Evolutionary conservation across 2,888 invertebrate species (phyloP).

Genomic region (Idaea dimidiata): DNA sequence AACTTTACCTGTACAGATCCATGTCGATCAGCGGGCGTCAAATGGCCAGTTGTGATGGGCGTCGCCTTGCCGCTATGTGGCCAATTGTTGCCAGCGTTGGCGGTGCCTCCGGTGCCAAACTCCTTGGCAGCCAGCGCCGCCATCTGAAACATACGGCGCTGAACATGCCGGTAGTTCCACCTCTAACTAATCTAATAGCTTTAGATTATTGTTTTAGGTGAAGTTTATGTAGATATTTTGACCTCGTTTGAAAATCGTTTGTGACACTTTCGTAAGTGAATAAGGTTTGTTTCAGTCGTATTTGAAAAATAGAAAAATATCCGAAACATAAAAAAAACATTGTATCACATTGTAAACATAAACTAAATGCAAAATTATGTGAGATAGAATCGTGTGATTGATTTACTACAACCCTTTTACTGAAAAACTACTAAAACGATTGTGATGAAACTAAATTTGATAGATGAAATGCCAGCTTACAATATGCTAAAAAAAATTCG

Average conservation of each 20-base stretch:
- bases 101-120: constrained; percentile 78
- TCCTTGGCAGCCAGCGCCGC: constrained; percentile 59
- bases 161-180: constrained; percentile 27
- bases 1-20: constrained; percentile 94
- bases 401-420: too few relatives aligned
- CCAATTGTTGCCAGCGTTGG: constrained; percentile 87
- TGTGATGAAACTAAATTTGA: too few relatives aligned
- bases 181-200: constrained; percentile 2
- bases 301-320: too few relatives aligned
- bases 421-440: too few relatives aligned
- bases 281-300: too few relatives aligned
- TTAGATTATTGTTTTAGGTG: not conserved
- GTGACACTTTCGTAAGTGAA: not conserved
- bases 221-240: not conserved
- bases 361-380: too few relatives aligned
- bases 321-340: too few relatives aligned
- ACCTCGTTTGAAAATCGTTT: not conserved
- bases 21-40: constrained; percentile 96
- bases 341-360: too few relatives aligned
- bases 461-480: too few relatives aligned
- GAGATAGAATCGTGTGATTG: too few relatives aligned
- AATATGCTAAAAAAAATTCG: too few relatives aligned
- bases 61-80: constrained; percentile 92
- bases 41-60: constrained; percentile 89
- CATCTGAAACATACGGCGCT: constrained; percentile 39